Conservation (phyloP, 1,140 invertebrate genomes). For the Bombus vancouverensis region DNA sequence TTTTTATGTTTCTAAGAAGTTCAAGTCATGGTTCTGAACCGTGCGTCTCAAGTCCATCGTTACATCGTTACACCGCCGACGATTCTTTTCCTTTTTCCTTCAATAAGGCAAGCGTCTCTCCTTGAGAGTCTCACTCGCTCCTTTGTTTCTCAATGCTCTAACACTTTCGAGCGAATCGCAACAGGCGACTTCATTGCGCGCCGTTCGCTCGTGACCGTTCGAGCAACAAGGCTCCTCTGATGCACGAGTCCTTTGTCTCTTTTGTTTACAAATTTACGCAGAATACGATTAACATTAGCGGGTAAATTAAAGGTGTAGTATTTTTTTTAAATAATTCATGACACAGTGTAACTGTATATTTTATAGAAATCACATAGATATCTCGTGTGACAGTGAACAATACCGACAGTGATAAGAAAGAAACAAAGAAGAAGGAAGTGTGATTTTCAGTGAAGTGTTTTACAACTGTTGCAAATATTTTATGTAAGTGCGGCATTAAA, state of each 20-base stretch:
- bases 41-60: constrained; percentile 20
- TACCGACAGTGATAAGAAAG: not conserved
- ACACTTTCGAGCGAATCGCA: constrained; percentile 60
- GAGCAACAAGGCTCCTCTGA: constrained; percentile 33
- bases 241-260: constrained; percentile 21
- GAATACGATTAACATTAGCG: not conserved
- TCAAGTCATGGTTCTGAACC: not conserved
- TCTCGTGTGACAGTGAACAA: not conserved
- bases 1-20: not conserved
- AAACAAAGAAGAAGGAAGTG: not conserved
- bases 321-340: not conserved
- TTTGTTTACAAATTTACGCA: not conserved
- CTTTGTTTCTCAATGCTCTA: constrained; percentile 58
- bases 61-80: constrained; percentile 10
- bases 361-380: not conserved
- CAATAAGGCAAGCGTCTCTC: constrained; percentile 28
- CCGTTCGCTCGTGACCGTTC: constrained; percentile 48
- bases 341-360: not conserved
- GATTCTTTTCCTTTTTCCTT: constrained; percentile 32
- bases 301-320: not conserved
- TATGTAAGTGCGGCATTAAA: not conserved
- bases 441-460: not conserved
- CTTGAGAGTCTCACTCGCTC: constrained; percentile 33
- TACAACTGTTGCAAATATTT: not conserved
- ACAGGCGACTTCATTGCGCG: constrained; percentile 56